Conservation (phyloP, 2,113 vertebrate species). For the Gambusia holbrooki region DNA sequence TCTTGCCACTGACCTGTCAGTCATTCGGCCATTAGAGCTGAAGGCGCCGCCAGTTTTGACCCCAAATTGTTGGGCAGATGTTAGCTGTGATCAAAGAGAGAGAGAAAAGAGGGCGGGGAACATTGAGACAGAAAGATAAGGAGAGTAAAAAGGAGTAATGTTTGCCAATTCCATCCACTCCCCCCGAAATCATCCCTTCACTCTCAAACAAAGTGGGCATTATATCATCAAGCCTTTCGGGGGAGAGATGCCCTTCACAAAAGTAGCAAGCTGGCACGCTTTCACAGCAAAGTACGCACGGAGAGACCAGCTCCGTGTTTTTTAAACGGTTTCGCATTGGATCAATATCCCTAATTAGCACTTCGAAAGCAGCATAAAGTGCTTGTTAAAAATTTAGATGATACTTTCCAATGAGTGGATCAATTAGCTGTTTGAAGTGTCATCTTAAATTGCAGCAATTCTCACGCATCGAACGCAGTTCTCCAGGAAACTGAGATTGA, state of each 20-base stretch:
- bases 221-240: constrained; percentile 55
- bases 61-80: constrained; percentile 52
- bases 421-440: constrained; percentile 66
- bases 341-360: constrained; percentile 77
- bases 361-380: constrained; percentile 61
- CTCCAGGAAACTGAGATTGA: constrained; percentile 24
- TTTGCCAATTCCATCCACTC: constrained; percentile 24
- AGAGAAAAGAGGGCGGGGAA: constrained; percentile 7
- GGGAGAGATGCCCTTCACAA: constrained; percentile 59
- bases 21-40: constrained; percentile 60
- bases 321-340: constrained; percentile 56
- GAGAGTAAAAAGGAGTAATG: constrained; percentile 16
- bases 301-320: constrained; percentile 36
- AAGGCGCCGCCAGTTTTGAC: constrained; percentile 54
- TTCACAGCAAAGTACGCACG: constrained; percentile 49
- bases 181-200: constrained; percentile 23
- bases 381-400: constrained; percentile 66
- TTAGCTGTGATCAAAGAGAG: constrained; percentile 39
- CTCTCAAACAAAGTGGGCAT: constrained; percentile 43
- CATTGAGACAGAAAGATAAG: constrained; percentile 17
- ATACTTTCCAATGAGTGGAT: constrained; percentile 68
- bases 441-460: constrained; percentile 35
- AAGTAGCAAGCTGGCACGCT: constrained; percentile 54
- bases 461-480: constrained; percentile 13
- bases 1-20: constrained; percentile 76